These are phyloP conservation scores for Holothuria glaberrima DNA, from an alignment of 35 echinoderm and acorn worm species.

Conservation along the genomic window DNA sequence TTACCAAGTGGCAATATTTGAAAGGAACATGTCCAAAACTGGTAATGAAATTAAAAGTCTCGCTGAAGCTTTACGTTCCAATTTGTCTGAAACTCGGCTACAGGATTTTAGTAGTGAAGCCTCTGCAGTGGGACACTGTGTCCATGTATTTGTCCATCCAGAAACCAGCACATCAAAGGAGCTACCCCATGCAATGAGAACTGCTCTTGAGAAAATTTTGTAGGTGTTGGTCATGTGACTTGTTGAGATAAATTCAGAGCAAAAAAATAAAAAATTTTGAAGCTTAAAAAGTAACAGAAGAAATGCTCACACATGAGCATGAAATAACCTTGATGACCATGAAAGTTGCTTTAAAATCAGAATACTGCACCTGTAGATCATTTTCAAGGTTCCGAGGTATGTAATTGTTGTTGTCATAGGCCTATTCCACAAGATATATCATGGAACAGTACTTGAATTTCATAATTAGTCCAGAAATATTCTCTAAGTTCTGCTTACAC, in stretches of 20 bases:
- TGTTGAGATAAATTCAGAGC: not conserved
- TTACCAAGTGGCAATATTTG: constrained; percentile 81
- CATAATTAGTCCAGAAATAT: no score
- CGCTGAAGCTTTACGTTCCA: not conserved
- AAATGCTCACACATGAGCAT: no score
- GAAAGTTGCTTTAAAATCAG: no score
- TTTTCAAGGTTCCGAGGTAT: no score
- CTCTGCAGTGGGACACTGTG: constrained; percentile 84
- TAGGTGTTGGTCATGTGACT: not conserved
- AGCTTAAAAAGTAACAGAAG: no score
- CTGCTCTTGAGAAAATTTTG: constrained; percentile 58
- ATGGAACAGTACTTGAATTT: no score
- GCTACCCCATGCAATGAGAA: constrained; percentile 59
- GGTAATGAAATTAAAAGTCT: not conserved
- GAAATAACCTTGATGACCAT: no score
- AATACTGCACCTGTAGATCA: no score
- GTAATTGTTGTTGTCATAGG: no score
- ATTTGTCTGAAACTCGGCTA: constrained; percentile 6
- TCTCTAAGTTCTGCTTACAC: no score
- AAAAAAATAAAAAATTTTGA: no score
- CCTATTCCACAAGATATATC: no score
- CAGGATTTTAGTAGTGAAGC: constrained; percentile 50
- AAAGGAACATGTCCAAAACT: constrained; percentile 33
- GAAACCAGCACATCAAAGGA: constrained; percentile 39
- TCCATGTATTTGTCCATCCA: constrained; percentile 89